These are phyloP conservation scores for Notothenia rossii DNA, from an alignment of 2,113 vertebrate species.

Conservation along the genomic window DNA sequence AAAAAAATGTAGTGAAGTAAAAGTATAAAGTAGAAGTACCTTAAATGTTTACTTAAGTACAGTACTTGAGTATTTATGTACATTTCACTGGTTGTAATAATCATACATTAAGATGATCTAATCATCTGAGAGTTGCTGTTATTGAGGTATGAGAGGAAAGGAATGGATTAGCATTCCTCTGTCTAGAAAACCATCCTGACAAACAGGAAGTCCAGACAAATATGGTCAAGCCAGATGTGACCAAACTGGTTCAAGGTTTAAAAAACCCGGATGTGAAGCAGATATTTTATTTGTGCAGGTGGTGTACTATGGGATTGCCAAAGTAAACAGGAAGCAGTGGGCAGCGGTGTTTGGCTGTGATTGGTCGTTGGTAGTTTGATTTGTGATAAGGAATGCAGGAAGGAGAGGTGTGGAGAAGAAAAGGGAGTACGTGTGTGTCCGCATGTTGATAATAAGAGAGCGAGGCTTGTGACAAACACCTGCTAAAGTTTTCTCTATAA, in stretches of 20 bases:
- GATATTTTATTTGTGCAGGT: constrained; percentile 44
- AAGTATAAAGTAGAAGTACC: no score
- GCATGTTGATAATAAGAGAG: constrained; percentile 36
- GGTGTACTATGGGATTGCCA: constrained; percentile 28
- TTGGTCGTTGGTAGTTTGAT: constrained; percentile 35
- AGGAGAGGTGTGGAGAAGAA: constrained; percentile 30
- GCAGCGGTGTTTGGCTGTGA: constrained; percentile 18
- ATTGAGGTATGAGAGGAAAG: neutral
- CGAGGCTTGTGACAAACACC: constrained; percentile 27
- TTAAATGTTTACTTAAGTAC: no score
- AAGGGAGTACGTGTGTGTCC: constrained; percentile 50
- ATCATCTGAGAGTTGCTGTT: neutral
- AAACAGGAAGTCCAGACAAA: constrained; percentile 63
- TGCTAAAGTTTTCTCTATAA: constrained; percentile 10
- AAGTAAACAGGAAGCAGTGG: constrained; percentile 70
- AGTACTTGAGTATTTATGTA: no score
- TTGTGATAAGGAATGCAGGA: constrained; percentile 35
- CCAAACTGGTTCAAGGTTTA: constrained; percentile 36
- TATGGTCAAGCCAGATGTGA: constrained; percentile 60
- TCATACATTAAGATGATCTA: no score
- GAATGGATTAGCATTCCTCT: constrained; percentile 59
- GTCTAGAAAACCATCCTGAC: constrained; percentile 43
- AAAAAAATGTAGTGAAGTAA: no score
- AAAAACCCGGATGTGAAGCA: constrained; percentile 54
- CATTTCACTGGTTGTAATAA: no score